Evolutionary conservation across 2,113 vertebrate genomes (phyloP).

Genomic region (Oryzias melastigma): DNA sequence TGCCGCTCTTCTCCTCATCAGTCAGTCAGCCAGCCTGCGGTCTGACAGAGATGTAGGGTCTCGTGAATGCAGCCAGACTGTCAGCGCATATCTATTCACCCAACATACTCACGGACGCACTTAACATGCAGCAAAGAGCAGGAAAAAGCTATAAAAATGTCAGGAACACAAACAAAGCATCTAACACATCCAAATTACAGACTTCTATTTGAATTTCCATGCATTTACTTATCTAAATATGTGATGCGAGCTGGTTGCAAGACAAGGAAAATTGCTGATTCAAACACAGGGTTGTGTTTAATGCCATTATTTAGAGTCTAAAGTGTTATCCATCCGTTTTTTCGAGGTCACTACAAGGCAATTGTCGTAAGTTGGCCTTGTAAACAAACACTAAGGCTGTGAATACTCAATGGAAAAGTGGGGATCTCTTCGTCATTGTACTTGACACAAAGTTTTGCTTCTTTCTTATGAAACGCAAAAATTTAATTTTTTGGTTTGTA

Average conservation of each 20-base stretch:
- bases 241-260: constrained; percentile 37
- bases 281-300: constrained; percentile 31
- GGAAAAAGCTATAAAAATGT: background rate
- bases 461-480: constrained; percentile 6
- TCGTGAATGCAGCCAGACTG: constrained; percentile 61
- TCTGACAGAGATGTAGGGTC: constrained; percentile 49
- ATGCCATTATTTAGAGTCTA: constrained; percentile 34
- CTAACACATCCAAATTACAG: constrained; percentile 1
- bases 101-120: constrained; percentile 37
- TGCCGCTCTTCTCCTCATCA: constrained; percentile 56
- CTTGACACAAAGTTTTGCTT: constrained; percentile 11
- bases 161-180: constrained; percentile 8
- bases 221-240: constrained; percentile 37
- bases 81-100: constrained; percentile 55
- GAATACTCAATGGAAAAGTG: constrained; percentile 25
- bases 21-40: constrained; percentile 47
- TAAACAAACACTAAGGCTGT: constrained; percentile 33
- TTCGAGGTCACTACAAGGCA: constrained; percentile 24
- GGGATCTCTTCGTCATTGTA: constrained; percentile 11
- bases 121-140: constrained; percentile 36
- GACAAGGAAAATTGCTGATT: constrained; percentile 50
- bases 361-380: constrained; percentile 22
- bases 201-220: constrained; percentile 31
- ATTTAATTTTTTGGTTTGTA: constrained; percentile 18
- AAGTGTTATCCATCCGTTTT: constrained; percentile 2